Evolutionary conservation across 2,888 invertebrate genomes (phyloP), one percentile per base, ranked within the genome.

Genomic region (Archips xylosteana): DNA sequence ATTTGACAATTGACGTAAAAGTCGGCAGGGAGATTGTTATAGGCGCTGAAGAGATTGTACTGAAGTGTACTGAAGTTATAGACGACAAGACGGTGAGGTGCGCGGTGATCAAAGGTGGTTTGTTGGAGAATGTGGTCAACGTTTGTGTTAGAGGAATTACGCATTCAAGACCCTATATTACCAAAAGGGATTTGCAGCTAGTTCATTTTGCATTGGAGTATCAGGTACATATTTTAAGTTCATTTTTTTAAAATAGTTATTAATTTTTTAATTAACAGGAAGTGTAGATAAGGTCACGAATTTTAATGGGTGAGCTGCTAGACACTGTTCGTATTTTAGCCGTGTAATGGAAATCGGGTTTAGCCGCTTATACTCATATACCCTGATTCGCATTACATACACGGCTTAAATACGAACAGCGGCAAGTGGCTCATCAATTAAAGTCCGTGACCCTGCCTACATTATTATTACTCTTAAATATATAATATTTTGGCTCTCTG

Each of bases 171-270:
- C 85, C 87, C 0, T 70, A 66, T 3, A 15, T 89, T 8, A 76
- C 82, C 0, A 78, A 82, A 23, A 82, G 81, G 49, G 89, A 89
- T 77, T 79, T 81, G 32, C 63, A 82, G 8, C 78, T 83, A 2
- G 75, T 86, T 5, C 77, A 78, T 70, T 86, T 89, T 76, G 85
- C 85, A 6, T 49, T 85, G 62, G 82, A 87, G 63, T 79, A 85
- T 77, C 80, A 88, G 81, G 89, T 89, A 73, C 51, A 32, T 69
- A 8, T 57, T 32, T 6, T 57, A 12, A 32, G 8, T 51, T 51
- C 10, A 45, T 10, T 62, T 62, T 15, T 47, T 12, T 8, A 4
- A 3, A 2, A 36, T 36, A 36, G 1, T 3, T n/a, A n/a, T n/a
- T n/a, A n/a, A n/a, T n/a, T 23, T 23, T 23, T 1, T 1, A 23